Conservation (phyloP, 2,797 vertebrate genomes). For the Takifugu ocellatus region DNA sequence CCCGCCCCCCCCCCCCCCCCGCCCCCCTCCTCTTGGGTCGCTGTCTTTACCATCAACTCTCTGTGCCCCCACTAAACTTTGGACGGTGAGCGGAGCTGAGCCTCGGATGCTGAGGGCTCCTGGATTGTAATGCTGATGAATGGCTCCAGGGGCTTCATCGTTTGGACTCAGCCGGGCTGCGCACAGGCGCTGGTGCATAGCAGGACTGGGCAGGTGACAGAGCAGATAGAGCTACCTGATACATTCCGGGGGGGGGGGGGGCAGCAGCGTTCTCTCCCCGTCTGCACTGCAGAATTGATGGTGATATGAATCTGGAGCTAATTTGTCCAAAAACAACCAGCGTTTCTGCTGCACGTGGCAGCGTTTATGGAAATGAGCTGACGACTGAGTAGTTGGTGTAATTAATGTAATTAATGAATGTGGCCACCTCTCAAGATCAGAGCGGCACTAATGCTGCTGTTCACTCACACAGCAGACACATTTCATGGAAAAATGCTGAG, state of each 20-base stretch:
- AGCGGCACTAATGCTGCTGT: constrained; percentile 9
- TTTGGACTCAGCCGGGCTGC: constrained; percentile 43
- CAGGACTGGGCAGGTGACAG: constrained; percentile 45
- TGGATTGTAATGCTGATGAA: constrained; percentile 50
- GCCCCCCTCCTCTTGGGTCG: constrained; percentile 46
- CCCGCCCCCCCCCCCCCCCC: constrained; percentile 27
- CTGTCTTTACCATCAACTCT: constrained; percentile 56
- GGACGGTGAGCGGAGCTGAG: no score
- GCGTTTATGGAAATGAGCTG: constrained; percentile 18
- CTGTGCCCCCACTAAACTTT: constrained; percentile 7
- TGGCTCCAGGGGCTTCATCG: constrained; percentile 40
- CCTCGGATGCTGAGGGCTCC: no score
- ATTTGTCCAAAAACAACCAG: background rate
- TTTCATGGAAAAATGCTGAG: constrained; percentile 26
- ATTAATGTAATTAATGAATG: constrained; percentile 33
- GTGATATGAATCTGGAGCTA: constrained; percentile 2
- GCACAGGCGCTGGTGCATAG: constrained; percentile 22
- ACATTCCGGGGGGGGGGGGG: constrained; percentile 32
- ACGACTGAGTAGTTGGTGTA: constrained; percentile 18
- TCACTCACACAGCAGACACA: constrained; percentile 20
- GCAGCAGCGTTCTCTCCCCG: constrained; percentile 40
- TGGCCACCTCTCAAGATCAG: constrained; percentile 4
- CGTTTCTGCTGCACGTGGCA: background rate
- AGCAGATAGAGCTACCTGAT: constrained; percentile 45
- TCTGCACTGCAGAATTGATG: constrained; percentile 21